These are phyloP conservation scores for Poeciliopsis infans DNA, from an alignment of 2,797 vertebrate species.

Conservation along the genomic window DNA sequence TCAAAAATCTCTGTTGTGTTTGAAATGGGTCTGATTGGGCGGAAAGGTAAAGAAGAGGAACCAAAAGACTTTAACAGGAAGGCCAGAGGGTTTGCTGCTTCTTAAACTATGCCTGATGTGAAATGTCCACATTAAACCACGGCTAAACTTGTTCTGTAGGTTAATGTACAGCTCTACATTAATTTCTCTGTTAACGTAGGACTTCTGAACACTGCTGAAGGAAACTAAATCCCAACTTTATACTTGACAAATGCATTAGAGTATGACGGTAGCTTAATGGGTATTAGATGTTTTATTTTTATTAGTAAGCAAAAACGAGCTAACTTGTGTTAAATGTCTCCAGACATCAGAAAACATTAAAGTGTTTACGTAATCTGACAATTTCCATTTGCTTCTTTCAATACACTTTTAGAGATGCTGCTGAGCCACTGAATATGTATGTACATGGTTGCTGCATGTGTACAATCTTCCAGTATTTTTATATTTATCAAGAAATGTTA, in stretches of 20 bases:
- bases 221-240: conserved; percentile 50
- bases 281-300: conserved; percentile 45
- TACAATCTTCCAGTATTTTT: conserved; percentile 8
- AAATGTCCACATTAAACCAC: conserved; percentile 16
- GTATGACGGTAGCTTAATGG: conserved; percentile 36
- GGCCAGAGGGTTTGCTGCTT: conserved; percentile 84
- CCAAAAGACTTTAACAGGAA: conserved; percentile 92
- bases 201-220: conserved; percentile 31
- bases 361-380: conserved; percentile 56
- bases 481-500: not conserved
- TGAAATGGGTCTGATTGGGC: conserved; percentile 82
- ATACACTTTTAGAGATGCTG: conserved; percentile 19
- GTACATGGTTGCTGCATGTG: conserved; percentile 1
- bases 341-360: conserved; percentile 57
- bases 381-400: conserved; percentile 56
- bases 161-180: conserved; percentile 50
- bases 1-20: conserved; percentile 81
- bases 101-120: conserved; percentile 58
- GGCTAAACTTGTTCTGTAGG: not conserved
- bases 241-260: conserved; percentile 63
- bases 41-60: conserved; percentile 80
- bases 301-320: conserved; percentile 27
- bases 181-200: conserved; percentile 35
- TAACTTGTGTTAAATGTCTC: conserved; percentile 67
- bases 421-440: not conserved